These are phyloP conservation scores for Andrena flavipes DNA, from an alignment of 2,888 invertebrate genomes.

Conservation along the genomic window DNA sequence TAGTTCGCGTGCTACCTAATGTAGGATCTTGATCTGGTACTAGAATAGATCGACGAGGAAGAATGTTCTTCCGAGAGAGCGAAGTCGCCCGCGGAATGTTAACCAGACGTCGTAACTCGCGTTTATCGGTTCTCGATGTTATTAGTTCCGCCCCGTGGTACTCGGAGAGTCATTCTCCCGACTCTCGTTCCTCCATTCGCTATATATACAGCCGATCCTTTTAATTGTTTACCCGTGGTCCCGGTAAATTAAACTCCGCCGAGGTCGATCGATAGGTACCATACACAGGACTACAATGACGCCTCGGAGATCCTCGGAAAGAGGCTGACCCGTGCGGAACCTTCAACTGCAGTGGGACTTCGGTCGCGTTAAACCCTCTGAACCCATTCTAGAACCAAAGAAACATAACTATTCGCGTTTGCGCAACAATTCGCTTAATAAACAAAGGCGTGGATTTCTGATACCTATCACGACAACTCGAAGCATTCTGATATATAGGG, in stretches of 20 bases:
- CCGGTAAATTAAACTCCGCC: conserved; percentile 54
- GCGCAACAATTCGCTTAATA: no score
- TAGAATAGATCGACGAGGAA: conserved; percentile 66
- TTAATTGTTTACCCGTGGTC: conserved; percentile 63
- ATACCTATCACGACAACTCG: not conserved
- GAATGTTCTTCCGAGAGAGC: conserved; percentile 57
- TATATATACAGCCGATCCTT: conserved; percentile 47
- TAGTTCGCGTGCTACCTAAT: conserved; percentile 63
- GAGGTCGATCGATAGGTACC: conserved; percentile 51
- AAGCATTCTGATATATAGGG: not conserved
- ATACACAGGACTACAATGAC: conserved; percentile 6
- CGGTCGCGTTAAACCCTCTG: not conserved
- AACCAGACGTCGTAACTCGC: conserved; percentile 72
- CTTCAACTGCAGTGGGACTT: conserved; percentile 16
- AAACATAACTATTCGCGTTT: not conserved
- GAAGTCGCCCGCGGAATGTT: conserved; percentile 67
- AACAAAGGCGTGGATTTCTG: not conserved
- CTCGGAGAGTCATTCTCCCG: conserved; percentile 52
- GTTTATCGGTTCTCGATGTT: conserved; percentile 68
- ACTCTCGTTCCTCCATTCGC: conserved; percentile 55
- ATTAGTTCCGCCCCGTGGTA: conserved; percentile 68
- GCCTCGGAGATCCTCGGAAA: not conserved
- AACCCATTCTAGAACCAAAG: not conserved
- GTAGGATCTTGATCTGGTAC: conserved; percentile 56
- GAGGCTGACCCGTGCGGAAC: not conserved